Evolutionary conservation across 2,113 vertebrate genomes (phyloP).

Genomic region (Protobothrops flavoviridis): DNA sequence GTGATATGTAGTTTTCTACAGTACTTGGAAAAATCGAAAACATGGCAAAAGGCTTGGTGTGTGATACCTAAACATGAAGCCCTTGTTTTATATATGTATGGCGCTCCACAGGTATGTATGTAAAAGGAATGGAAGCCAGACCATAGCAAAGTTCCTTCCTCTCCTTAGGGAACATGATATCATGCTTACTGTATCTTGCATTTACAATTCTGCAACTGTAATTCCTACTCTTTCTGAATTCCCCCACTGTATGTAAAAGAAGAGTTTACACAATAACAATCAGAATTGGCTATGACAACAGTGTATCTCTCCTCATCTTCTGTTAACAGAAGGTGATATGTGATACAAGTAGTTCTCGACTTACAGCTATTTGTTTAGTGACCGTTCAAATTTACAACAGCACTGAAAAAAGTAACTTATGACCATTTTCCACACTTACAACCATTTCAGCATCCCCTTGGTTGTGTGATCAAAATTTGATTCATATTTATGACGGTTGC

Average conservation of each 20-base stretch:
- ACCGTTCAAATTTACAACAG: background rate
- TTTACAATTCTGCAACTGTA: background rate
- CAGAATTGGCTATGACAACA: background rate
- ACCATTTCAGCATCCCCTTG: background rate
- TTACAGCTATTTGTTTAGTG: too few relatives aligned
- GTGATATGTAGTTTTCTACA: constrained; percentile 95
- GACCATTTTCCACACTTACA: background rate
- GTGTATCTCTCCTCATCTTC: background rate
- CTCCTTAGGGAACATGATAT: background rate
- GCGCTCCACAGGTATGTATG: constrained; percentile 89
- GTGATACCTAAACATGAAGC: constrained; percentile 94
- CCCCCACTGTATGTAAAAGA: background rate
- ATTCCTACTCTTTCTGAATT: background rate
- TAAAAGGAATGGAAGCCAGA: background rate
- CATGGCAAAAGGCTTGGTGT: constrained; percentile 96
- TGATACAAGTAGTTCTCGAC: background rate
- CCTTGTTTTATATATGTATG: constrained; percentile 93
- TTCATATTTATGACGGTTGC: background rate
- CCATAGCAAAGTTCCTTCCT: background rate
- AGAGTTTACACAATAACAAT: background rate
- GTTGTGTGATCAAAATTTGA: background rate
- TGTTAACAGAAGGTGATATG: background rate
- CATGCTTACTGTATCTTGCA: background rate
- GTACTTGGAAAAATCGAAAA: constrained; percentile 92
- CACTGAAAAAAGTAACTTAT: background rate